Base-by-base conservation (phyloP, 2,113 vertebrate genomes). In the Python bivittatus region DNA sequence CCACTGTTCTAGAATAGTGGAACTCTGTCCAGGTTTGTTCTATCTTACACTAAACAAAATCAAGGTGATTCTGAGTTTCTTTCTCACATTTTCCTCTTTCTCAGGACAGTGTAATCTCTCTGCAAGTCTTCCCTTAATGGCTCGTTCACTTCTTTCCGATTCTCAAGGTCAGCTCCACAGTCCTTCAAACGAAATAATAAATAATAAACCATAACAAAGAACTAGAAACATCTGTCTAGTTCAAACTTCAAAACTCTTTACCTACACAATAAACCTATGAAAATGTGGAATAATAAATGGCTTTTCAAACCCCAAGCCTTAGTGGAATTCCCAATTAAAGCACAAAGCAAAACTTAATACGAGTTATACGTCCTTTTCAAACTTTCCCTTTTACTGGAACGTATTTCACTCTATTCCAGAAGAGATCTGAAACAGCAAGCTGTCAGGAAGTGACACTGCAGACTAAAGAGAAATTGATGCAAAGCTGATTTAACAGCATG, bases 241-340 rank as follows among this genome's bases (percentile, higher is more conserved):
- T 86, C n/a, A 91, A 17, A 88, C 33, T 58, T 22, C 25, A 90
- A 89, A 90, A 68, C 68, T 44, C 48, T 88, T 60, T 84, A 23
- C 23, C 2, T 56, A 38, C 85, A 93, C 2, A 94, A 91, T 85
- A 3, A 94, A 91, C 93, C 53, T 86, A 2, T 87, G 11, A 58
- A 95, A 94, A 90, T 1, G 20, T 92, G 84, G 93, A 9, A 87
- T 91, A 90, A 79, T 93, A 91, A 53, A 83, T 0, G 7, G 22
- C 44, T 87, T 44, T 95, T 94, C 10, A 93, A 95, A 60, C 56
- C 38, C 56, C 1, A 92, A 52, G 38, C 12, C 92, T 91, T 94
- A 42, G 42, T 60, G 93, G 29, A 61, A 89, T 64, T 94, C 79
- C 53, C 92, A 94, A 85, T 95, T 79, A 93, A 92, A 91, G 11